Base-by-base conservation (phyloP, 2,888 invertebrate species). In the Periphyllus acericola region DNA sequence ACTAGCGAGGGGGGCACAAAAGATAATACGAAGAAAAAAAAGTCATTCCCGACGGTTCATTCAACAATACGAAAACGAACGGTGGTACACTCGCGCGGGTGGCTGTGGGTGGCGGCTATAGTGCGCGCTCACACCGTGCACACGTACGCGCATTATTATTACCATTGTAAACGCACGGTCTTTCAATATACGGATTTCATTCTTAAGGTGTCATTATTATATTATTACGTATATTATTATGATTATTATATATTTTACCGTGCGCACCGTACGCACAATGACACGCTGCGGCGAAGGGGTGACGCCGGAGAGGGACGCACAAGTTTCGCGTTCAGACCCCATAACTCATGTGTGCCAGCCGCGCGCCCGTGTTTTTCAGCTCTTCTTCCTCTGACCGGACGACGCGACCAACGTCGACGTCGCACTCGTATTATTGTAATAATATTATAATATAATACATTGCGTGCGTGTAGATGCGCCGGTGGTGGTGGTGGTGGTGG, bases 131-230 rank as follows among this genome's bases (percentile, higher is more conserved):
- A 52, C 14, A 29, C 46, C 46, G 2, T 72, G 72, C 55, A 72
- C 19, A 25, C 25, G n/a, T 72, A 52, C 14, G 14, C n/a, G n/a
- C 14, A 52, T 52, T 76, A n/a, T 34, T 36, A 25, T 74, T 32
- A 36, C 36, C 76, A 46, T 82, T 71, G 81, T 83, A 74, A 72
- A 74, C 55, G 34, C 52, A 21, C 71, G 52, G 32, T 78, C 68
- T 85, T 85, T 85, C 84, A 85, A 60, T n/a, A 85, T 85, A 78
- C 84, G 76, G 25, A 75, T 75, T 84, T 68, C 52, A 87, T 87
- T 81, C 87, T 74, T 74, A 74, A 80, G 66, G 87, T 60, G 87
- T 74, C 81, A 46, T 80, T 87, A 87, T 80, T 34, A 8, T 29
- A 78, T 86, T 55, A 86, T 80, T 80, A 86, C 72, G 46, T 46